Evolutionary conservation across 1,140 invertebrate species (phyloP), one percentile per base, ranked within the genome.

Genomic region (Ectropis grisescens): DNA sequence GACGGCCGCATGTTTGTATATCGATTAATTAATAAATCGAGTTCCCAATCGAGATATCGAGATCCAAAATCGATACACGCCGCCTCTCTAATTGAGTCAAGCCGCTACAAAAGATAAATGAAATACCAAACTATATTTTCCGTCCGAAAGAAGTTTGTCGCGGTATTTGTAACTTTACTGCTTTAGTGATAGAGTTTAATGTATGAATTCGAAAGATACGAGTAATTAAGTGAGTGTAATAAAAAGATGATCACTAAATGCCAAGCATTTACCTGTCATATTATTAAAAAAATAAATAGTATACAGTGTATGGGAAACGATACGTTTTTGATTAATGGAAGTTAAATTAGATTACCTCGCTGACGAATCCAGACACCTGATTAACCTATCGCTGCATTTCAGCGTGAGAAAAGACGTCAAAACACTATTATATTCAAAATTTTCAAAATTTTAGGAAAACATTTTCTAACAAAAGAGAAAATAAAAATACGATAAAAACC

Each of bases 1-100:
- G 71, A 76, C 74, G 67, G 67, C 51, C 45, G 58, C 58, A 43
- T 79, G 74, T 79, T 79, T 79, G 74, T 76, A 70, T 75, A 74
- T 79, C 71, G 71, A 79, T 76, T 79, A 79, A 79, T 79, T 79
- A 79, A 79, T 79, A 79, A 79, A 76, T 71, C 71, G 61, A 61
- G 61, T 46, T 52, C 58, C 48, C 47, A 60, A 64, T 67, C 67
- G 60, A 70, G 56, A 58, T 55, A 62, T 68, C 70, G 62, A 71
- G 65, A 76, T 72, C 49, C 29, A 54, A 47, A 58, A 55, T 59
- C 58, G 66, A 67, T 72, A 67, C 55, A 60, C 53, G 51, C 59
- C 65, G 64, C 66, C 69, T 75, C 70, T 75, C 70, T 79, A 79
- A 79, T 74, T 75, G 74, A 79, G 62, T 65, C 67, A 57, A 58